Base-by-base conservation (phyloP, 2,797 vertebrate genomes). In the Hipposideros larvatus region DNA sequence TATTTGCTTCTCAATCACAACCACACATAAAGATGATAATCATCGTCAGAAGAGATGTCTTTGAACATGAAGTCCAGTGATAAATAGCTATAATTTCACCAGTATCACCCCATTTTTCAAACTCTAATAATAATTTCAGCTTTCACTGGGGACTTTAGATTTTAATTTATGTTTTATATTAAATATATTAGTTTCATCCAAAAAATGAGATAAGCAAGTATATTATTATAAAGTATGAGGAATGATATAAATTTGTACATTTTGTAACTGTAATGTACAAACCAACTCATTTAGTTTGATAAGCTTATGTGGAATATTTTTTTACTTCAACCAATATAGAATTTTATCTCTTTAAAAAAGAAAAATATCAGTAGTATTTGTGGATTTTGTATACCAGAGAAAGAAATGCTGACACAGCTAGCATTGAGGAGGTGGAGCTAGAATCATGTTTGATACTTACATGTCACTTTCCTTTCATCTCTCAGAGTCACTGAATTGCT, bases 61-160 rank as follows among this genome's bases (percentile, higher is more conserved):
- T 87, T 73, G 43, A 80, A 92, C 43, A 90, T 77, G 43, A 96
- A 83, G 18, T 66, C 28, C 11, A 66, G 28, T 85, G 71, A 90
- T 65, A 89, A 90, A 87, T 82, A 83, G 63, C 66, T 91, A 31
- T 51, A 87, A 92, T 87, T 94, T 84, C 26, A 90, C 34, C 87
- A 93, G 31, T 84, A 77, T 34, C 2, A 93, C 2, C 19, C 37
- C 22, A 37, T 77, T 94, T 41, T 93, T 78, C 34, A 89, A 90
- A 94, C 24, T 86, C 41, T 68, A 94, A 70, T 87, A 96, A 78
- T 91, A 68, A 92, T 89, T 96, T 74, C 4, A 80, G 18, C n/a
- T 94, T 53, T 28, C 37, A 78, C 10, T 74, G 4, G 74, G 51
- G 13, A 75, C 24, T 88, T 91, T 63, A 73, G 4, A 80, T 86